A percentile compares a stretch with the other conserved stretches of the same genome.
Conservation (phyloP, 2,113 vertebrate species). For the Myanophis thanlyinensis region DNA sequence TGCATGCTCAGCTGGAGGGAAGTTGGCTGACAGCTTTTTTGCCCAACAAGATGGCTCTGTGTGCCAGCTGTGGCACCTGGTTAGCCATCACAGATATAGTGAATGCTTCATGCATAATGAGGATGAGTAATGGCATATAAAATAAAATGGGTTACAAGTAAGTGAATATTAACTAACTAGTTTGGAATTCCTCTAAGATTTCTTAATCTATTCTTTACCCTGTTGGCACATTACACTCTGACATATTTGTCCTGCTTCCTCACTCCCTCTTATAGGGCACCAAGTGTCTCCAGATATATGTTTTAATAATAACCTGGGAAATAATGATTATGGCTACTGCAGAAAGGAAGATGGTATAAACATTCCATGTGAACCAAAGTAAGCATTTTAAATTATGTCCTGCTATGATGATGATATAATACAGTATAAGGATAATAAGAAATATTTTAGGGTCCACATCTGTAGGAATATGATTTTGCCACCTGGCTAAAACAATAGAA, state of each 20-base stretch:
- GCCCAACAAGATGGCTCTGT: too few species aligned
- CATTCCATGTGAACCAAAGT: slow-evolving; percentile 62
- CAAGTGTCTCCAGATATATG: slow-evolving; percentile 56
- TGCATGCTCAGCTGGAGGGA: too few species aligned
- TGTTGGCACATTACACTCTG: neutral
- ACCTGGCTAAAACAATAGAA: too few species aligned
- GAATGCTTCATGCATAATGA: neutral
- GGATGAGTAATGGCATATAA: neutral
- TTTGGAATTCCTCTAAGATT: neutral
- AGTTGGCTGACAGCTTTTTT: too few species aligned
- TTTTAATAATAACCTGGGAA: slow-evolving; percentile 57
- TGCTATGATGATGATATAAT: too few species aligned
- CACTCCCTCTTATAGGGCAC: neutral
- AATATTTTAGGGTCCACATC: too few species aligned
- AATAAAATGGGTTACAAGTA: neutral
- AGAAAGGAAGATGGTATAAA: slow-evolving; percentile 41
- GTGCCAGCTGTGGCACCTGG: too few species aligned
- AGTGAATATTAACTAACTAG: neutral
- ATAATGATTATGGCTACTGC: slow-evolving; percentile 64
- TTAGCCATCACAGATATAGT: too few species aligned
- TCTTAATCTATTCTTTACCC: neutral
- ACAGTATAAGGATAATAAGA: too few species aligned
- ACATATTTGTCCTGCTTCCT: neutral
- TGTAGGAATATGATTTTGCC: too few species aligned
- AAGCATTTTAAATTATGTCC: slow-evolving; percentile 33